Conservation (phyloP, 1,140 invertebrate species). For the Drosophila nikananu region DNA sequence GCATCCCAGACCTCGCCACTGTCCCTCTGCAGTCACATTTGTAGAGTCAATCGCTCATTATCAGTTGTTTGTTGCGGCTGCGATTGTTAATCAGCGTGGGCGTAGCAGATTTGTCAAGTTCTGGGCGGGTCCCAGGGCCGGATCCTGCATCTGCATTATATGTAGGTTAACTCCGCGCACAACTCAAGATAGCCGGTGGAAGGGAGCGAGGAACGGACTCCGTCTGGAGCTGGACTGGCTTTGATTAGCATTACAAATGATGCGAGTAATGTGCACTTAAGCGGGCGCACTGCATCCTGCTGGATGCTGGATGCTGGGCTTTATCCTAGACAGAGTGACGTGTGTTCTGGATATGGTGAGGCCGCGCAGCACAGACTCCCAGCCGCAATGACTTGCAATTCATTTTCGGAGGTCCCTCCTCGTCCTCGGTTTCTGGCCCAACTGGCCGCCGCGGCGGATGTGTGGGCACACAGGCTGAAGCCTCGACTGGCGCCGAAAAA, state of each 20-base stretch:
- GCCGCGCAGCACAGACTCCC: slow-evolving; percentile 33
- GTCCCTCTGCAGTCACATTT: slow-evolving; percentile 49
- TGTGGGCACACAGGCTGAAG: slow-evolving; percentile 61
- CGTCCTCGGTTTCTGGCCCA: slow-evolving; percentile 18
- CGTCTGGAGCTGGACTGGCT: slow-evolving; percentile 37
- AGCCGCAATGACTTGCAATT: slow-evolving; percentile 78
- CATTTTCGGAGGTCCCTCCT: slow-evolving; percentile 68
- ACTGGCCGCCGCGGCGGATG: slow-evolving; percentile 45
- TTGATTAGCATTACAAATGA: slow-evolving; percentile 84
- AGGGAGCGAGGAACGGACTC: slow-evolving; percentile 5
- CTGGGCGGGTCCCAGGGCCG: slow-evolving; percentile 11
- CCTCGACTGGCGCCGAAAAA: slow-evolving; percentile 52
- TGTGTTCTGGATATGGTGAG: slow-evolving; percentile 83
- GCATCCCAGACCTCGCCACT: not conserved
- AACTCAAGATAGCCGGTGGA: slow-evolving; percentile 68
- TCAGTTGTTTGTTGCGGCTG: slow-evolving; percentile 78
- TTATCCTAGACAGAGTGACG: slow-evolving; percentile 84
- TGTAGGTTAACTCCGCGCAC: slow-evolving; percentile 80
- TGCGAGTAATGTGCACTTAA: slow-evolving; percentile 83
- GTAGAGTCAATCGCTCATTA: slow-evolving; percentile 77
- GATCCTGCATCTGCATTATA: slow-evolving; percentile 72
- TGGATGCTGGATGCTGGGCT: slow-evolving; percentile 31
- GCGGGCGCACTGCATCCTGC: slow-evolving; percentile 46
- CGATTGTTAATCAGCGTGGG: slow-evolving; percentile 79
- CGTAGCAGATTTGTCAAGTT: slow-evolving; percentile 79